Evolutionary conservation across 2,797 vertebrate genomes (phyloP).

Genomic region (Merluccius polli): DNA sequence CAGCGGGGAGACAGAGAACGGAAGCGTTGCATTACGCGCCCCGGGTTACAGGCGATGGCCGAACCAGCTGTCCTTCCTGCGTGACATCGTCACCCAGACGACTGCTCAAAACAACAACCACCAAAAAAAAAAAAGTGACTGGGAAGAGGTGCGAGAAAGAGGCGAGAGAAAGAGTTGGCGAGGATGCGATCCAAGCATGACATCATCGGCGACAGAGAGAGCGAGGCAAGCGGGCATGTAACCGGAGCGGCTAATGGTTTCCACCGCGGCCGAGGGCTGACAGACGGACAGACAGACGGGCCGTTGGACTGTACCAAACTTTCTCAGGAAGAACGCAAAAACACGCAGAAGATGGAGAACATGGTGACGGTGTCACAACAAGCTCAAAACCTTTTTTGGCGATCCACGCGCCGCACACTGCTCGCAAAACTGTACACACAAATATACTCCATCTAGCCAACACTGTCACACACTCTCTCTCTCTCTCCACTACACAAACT

Average conservation of each 20-base stretch:
- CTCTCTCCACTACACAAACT: background rate
- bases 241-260: background rate
- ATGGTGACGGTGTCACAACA: background rate
- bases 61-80: too few species aligned
- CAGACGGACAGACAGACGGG: background rate
- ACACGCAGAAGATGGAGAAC: background rate
- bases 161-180: too few species aligned
- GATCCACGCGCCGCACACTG: too few species aligned
- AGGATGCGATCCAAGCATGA: background rate
- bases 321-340: background rate
- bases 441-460: too few species aligned
- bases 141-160: background rate
- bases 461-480: too few species aligned
- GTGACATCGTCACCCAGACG: too few species aligned
- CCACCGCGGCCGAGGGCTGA: background rate
- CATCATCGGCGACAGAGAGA: background rate
- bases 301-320: background rate
- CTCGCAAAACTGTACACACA: too few species aligned
- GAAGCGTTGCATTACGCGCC: too few species aligned
- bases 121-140: background rate
- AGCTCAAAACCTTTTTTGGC: background rate
- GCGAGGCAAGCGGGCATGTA: too few species aligned
- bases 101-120: background rate
- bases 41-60: too few species aligned
- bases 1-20: too few species aligned